Evolutionary conservation across 2,113 vertebrate genomes (phyloP), one percentile per base, ranked within the genome.

Genomic region (Corydoras maculifer): DNA sequence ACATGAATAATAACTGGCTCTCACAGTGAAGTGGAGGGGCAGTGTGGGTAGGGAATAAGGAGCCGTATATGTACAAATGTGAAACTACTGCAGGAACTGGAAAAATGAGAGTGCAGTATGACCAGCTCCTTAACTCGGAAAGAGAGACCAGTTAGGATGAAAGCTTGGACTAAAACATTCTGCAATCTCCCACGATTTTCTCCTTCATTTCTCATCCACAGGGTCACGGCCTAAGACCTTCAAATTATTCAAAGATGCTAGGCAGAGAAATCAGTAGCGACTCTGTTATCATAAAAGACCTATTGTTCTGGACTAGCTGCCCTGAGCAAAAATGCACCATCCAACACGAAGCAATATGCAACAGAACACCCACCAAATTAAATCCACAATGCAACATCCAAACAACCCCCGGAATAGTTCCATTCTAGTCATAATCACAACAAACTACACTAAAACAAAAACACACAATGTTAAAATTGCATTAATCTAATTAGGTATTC

Each of bases 221-320:
- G 79, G 84, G 35, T 43, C 35, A 43, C 7, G 35, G 35, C 35
- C 35, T 43, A 43, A 43, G 35, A 43, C 35, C 35, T 43, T 43
- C 35, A 43, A 43, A 84, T 85, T 86, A 84, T 86, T 86, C 84
- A 74, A 79, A 79, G 70, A 74, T 75, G 70, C 77, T 61, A 30
- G 75, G 75, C 57, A 35, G 59, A 84, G 81, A 82, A 82, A 83
- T 88, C 85, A 86, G 81, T 82, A 65, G 84, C 50, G 58, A 80
- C 83, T 82, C 77, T 84, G 88, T 86, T 81, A 83, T 85, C 73
- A 78, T 87, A 79, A 90, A 77, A 69, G 71, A 62, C 70, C 75
- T 75, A 87, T 87, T 88, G 89, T 90, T 84, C 55, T 30, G 70
- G 65, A 61, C 55, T 13, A 62, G 74, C 66, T 70, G 70, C 64